Evolutionary conservation across 1,140 invertebrate species (phyloP), one percentile per base, ranked within the genome.

Genomic region (Cydia strobilella): DNA sequence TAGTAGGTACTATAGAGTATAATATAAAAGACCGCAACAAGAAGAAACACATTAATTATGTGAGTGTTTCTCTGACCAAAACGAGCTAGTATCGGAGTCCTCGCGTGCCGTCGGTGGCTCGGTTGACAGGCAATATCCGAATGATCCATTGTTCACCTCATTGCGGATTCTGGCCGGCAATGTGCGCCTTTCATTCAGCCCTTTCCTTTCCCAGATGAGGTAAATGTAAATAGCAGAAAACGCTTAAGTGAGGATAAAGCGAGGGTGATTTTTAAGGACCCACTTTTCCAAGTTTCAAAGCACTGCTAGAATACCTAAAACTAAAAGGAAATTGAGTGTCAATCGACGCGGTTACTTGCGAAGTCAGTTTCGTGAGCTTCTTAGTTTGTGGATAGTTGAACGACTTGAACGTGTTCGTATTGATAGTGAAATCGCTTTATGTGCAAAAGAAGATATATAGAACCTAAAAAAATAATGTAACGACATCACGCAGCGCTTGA

Each of bases 81-180:
- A 2, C 23, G 25, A 63, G 20, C 62, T 63, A 27, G 59, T 63
- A 63, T 27, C 25, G 62, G 20, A 31, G 35, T 9, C 20, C 25
- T 25, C 62, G 25, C 20, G 10, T 23, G 9, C 9, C 25, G 9
- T 23, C 18, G 54, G 54, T 27, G 23, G 45, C 72, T 1, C 72
- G 20, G 72, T 73, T 73, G 72, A 73, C 72, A 73, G 72, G 72
- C 72, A 73, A 73, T 73, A 73, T 73, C 72, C 72, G 72, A 48
- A 73, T 73, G 72, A 73, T 73, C 72, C 72, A 73, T 73, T 73
- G 72, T 73, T 54, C 72, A n/a, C 18, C 72, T 73, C 72, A 73
- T 73, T 73, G 48, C 72, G 72, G 72, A 73, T 73, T 73, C 72
- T 54, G 48, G 69, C 10, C 15, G 27, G 27, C 42, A 2, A n/a